phyloP scores from a whole-genome alignment of 2,888 invertebrate species.

The Lithophane ornitopus region DNA sequence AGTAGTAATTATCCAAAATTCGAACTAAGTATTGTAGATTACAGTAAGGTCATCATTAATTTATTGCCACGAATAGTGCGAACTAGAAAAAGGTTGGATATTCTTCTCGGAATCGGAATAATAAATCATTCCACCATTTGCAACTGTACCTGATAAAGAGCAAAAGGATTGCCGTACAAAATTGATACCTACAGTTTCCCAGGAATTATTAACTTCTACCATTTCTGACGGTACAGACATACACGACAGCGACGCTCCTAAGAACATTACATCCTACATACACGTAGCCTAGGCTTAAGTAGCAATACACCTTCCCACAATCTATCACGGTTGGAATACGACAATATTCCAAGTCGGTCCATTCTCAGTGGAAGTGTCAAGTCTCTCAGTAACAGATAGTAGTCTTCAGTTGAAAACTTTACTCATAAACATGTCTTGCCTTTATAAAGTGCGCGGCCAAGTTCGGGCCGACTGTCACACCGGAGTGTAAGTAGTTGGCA shows the following conservation, averaged over 20 bases:
- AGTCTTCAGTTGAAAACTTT: constrained; percentile 78
- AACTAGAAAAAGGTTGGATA: not conserved
- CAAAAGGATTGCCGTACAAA: not conserved
- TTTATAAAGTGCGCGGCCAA: constrained; percentile 76
- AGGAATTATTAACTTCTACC: not conserved
- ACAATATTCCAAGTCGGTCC: constrained; percentile 61
- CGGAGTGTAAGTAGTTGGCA: constrained; percentile 41
- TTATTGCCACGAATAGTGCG: not conserved
- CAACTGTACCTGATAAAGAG: not conserved
- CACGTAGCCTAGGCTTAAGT: not conserved
- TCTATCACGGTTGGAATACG: constrained; percentile 42
- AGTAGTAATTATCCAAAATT: not conserved
- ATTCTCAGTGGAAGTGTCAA: constrained; percentile 70
- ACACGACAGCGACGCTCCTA: not conserved
- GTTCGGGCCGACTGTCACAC: constrained; percentile 68
- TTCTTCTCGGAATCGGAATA: not conserved
- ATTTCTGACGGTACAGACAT: not conserved
- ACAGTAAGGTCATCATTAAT: not conserved
- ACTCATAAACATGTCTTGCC: constrained; percentile 81
- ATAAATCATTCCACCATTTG: not conserved
- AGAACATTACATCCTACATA: not conserved
- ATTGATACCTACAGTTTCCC: too few species aligned
- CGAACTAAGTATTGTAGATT: not conserved
- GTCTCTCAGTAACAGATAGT: constrained; percentile 75
- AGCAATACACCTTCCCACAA: constrained; percentile 29